phyloP scores from a whole-genome alignment of 2,113 vertebrate genomes.

The Proteles cristata region DNA sequence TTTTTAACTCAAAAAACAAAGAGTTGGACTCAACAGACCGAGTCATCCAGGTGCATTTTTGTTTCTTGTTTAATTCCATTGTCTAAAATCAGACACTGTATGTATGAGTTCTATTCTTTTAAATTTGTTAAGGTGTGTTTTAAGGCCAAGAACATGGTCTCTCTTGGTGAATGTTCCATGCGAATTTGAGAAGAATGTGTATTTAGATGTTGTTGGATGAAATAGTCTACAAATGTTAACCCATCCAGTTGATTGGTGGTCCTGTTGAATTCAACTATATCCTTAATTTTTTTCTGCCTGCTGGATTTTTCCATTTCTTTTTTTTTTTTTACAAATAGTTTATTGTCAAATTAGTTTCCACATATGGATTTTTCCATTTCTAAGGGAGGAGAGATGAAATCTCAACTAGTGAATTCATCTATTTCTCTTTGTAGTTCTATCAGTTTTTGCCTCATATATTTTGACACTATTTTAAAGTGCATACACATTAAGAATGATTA shows the following conservation, averaged over 20 bases:
- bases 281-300: not conserved
- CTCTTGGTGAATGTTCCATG: not conserved
- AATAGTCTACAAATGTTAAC: not conserved
- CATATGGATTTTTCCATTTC: not conserved
- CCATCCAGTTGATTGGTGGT: not conserved
- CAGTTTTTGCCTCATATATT: not conserved
- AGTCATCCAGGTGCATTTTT: not conserved
- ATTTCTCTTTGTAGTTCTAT: not conserved
- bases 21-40: too few relatives aligned
- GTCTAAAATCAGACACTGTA: not conserved
- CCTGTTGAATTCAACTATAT: not conserved
- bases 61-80: not conserved
- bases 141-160: not conserved
- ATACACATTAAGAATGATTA: not conserved
- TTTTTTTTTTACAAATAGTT: too few relatives aligned
- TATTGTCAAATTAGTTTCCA: too few relatives aligned
- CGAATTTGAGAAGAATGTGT: not conserved
- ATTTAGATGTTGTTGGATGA: not conserved
- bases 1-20: too few relatives aligned
- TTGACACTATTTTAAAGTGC: not conserved
- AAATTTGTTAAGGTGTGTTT: not conserved
- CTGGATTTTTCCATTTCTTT: not conserved
- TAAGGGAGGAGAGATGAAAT: not conserved
- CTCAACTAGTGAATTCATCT: not conserved
- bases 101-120: not conserved